These are phyloP conservation scores for Tupaia chinensis DNA, from an alignment of 2,113 vertebrate genomes.

Conservation along the genomic window DNA sequence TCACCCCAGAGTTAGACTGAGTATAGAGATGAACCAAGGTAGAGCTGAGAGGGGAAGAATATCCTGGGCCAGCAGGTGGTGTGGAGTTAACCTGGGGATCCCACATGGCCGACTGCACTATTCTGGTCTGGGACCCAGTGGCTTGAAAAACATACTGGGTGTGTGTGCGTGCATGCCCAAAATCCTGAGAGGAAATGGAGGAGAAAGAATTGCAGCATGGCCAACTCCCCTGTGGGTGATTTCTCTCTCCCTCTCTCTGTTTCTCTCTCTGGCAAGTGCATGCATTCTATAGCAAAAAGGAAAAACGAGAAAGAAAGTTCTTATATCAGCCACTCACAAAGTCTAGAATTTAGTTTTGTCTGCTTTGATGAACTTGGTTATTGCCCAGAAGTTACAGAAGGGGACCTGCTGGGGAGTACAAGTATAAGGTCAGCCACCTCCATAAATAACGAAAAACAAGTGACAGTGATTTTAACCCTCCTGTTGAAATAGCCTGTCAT, in stretches of 20 bases:
- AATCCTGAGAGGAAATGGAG: too few relatives aligned
- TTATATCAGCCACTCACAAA: constrained; percentile 23
- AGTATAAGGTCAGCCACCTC: neutral
- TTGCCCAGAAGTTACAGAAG: constrained; percentile 40
- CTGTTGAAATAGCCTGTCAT: constrained; percentile 23
- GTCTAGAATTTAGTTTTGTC: neutral
- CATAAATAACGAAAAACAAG: constrained; percentile 3
- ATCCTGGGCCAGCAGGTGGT: too few relatives aligned
- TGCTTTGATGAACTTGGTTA: constrained; percentile 51
- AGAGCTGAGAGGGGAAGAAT: constrained; percentile 47
- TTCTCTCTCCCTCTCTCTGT: too few relatives aligned
- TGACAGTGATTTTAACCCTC: constrained; percentile 5
- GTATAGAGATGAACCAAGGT: constrained; percentile 41
- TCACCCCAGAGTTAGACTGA: constrained; percentile 21
- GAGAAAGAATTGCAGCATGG: too few relatives aligned
- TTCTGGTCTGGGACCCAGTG: too few relatives aligned
- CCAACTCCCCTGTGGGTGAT: too few relatives aligned
- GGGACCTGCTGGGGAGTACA: neutral
- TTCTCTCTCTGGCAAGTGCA: too few relatives aligned
- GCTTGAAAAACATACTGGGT: too few relatives aligned
- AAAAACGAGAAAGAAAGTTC: neutral
- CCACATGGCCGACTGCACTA: too few relatives aligned
- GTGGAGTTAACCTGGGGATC: too few relatives aligned
- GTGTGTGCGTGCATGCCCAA: too few relatives aligned
- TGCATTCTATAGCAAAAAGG: too few relatives aligned